Base-by-base conservation (phyloP, 1,140 invertebrate genomes). In the Brachionus rotundiformis region DNA sequence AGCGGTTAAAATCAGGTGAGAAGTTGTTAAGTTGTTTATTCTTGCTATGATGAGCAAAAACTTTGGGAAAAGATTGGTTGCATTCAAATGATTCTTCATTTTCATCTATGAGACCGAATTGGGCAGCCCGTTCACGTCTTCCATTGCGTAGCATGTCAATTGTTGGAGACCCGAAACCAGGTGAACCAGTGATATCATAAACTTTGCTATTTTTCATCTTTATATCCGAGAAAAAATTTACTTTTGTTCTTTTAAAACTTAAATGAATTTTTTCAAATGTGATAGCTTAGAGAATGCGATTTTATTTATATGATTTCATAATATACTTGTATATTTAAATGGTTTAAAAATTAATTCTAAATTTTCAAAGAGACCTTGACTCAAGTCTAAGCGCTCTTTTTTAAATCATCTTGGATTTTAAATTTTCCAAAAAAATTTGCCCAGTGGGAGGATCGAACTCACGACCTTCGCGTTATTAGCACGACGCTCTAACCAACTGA, bases 41-140 rank as follows among this genome's bases (percentile, higher is more conserved):
- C 68, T 47, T 82, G 27, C 7, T 77, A 65, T 31, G 82, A 81
- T 11, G 44, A 76, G 13, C 3, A n/a, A 68, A 39, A n/a, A 71
- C 71, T 82, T 84, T 84, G 5, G 87, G 87, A 75, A 85, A 87
- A 4, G 86, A 86, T 84, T 88, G 87, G 80, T 87, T 87, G 1
- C 82, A 82, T 75, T 87, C 85, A 83, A 86, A 88, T 23, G 86
- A 85, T 27, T 84, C 83, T 33, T 84, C 82, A n/a, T 71, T 82
- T 41, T 82, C 54, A 6, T 59, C 77, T 4, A 63, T 75, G 0
- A 87, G 31, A 10, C 86, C 86, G 29, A 87, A 82, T 82, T 86
- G 84, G 13, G 63, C 73, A 3, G 85, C 85, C 29, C 85, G 82
- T 41, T 85, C 84, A 3, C 81, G 82, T 36, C 83, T 84, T 23